Evolutionary conservation across 2,113 vertebrate species (phyloP), one percentile per base, ranked within the genome.

Genomic region (Channa argus): DNA sequence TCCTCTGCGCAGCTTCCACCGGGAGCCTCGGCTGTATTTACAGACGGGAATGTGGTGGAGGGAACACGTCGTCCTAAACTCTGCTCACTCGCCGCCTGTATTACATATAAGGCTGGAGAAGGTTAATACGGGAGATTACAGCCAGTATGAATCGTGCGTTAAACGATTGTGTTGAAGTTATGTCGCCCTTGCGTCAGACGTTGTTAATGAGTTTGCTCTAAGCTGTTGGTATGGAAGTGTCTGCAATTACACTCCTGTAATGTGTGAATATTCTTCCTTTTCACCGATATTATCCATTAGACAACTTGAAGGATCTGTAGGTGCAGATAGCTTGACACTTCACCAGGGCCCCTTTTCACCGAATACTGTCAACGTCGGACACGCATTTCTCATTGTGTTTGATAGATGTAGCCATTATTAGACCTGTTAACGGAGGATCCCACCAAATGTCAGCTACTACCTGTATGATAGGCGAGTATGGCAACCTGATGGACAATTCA

Each of bases 51-150:
- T 24, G 60, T 63, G 80, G 73, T 44, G 65, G 50, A 54, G 73
- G 60, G 54, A 58, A 24, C 37, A 46, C 46, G 58, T 59, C 34
- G 72, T 53, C 46, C 74, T 59, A 50, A 71, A 74, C 53, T 50
- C 54, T 5, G 56, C 38, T 24, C 24, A 24, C 24, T 24, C 24
- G 24, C 24, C 24, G 24, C 24, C 77, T 65, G 45, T 43, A 44
- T 56, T 72, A 66, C 53, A 81, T 63, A 74, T 10, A 54, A 61
- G 65, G 51, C 74, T 37, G 62, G 49, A 52, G 74, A 65, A 69
- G 74, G 79, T 86, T 83, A 89, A 86, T 70, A 45, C 24, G 61
- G 68, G 45, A 76, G 76, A 88, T 89, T 83, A 82, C 69, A 66
- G 46, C 65, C n/a, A 52, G 66, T 49, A 45, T 50, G 44, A 63